Conservation (phyloP, 2,113 vertebrate genomes). For the Apus apus region DNA sequence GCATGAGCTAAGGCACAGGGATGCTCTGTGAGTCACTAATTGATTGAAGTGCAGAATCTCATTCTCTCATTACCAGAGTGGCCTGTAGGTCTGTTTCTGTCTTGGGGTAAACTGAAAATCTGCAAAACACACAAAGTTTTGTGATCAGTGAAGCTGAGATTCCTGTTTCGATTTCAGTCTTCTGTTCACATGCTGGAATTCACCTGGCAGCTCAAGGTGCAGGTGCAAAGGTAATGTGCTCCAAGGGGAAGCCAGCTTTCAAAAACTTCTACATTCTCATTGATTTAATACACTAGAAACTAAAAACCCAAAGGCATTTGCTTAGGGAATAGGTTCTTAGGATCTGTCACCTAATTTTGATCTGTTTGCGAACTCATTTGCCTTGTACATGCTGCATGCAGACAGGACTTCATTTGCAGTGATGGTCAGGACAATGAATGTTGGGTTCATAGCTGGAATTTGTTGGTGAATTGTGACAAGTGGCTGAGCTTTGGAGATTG, state of each 20-base stretch:
- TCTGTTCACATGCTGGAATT: background rate
- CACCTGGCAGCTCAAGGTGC: background rate
- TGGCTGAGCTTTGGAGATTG: background rate
- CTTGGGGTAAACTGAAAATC: conserved; percentile 16
- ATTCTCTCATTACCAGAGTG: background rate
- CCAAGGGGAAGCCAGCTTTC: background rate
- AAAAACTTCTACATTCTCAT: background rate
- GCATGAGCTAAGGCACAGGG: background rate
- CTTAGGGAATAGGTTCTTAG: background rate
- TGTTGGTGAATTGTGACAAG: background rate
- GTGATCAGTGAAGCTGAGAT: background rate
- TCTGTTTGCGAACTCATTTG: background rate
- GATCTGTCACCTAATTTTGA: background rate
- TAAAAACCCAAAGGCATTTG: background rate
- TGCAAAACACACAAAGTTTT: background rate
- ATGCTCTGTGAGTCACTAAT: background rate
- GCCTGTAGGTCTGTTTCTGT: background rate
- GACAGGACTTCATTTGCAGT: background rate
- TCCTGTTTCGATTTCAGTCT: background rate
- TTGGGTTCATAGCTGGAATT: background rate
- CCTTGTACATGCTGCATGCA: background rate
- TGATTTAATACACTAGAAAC: background rate
- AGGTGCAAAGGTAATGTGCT: background rate
- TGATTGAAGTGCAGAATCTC: conserved; percentile 28
- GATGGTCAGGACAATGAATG: background rate